A percentile compares a stretch with the other conserved stretches of the same genome.
Conservation (phyloP, 2,113 vertebrate species). For the Sinocyclocheilus anshuiensis region DNA sequence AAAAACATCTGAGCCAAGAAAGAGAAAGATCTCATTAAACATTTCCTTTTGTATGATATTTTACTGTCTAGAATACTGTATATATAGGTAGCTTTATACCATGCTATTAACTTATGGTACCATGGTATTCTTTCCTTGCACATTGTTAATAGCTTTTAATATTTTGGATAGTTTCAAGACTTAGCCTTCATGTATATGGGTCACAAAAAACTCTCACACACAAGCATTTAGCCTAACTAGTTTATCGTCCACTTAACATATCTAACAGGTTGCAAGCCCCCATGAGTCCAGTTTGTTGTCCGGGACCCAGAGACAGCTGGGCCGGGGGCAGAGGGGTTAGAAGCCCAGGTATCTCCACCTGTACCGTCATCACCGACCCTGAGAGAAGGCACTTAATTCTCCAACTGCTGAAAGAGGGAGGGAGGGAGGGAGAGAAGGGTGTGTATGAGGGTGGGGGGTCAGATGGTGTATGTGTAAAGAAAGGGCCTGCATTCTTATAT, state of each 20-base stretch:
- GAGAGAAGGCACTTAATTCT: constrained; percentile 60
- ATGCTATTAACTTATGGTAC: background rate
- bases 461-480: constrained; percentile 17
- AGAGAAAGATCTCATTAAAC: background rate
- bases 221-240: constrained; percentile 19
- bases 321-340: constrained; percentile 49
- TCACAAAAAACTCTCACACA: background rate
- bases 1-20: background rate
- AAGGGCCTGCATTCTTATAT: background rate
- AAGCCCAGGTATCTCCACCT: constrained; percentile 64
- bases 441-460: background rate
- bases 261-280: constrained; percentile 57
- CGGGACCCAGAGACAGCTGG: constrained; percentile 62
- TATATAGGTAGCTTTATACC: background rate
- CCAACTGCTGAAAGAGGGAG: constrained; percentile 47
- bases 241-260: constrained; percentile 52
- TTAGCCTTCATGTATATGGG: background rate
- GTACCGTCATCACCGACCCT: constrained; percentile 59
- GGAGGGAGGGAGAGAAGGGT: background rate
- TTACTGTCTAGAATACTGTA: background rate
- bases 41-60: background rate
- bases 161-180: background rate
- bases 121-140: background rate
- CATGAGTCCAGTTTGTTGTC: constrained; percentile 62
- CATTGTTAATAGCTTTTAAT: background rate